These are phyloP conservation scores for Sula dactylatra DNA, from an alignment of 2,113 vertebrate species.

Conservation along the genomic window DNA sequence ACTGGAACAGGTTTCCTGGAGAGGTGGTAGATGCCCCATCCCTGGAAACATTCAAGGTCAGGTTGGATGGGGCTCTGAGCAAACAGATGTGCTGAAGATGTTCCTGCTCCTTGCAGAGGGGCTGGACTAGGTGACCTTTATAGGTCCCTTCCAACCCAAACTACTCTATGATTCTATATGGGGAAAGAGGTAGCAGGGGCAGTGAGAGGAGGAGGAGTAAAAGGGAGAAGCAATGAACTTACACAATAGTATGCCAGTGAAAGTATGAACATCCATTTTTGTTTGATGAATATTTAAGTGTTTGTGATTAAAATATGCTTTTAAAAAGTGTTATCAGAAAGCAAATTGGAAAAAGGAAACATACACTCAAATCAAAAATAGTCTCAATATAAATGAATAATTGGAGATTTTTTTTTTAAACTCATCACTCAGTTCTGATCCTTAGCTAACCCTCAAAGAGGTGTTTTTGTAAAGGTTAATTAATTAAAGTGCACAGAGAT, in stretches of 20 bases:
- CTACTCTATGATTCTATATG: background rate
- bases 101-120: background rate
- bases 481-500: slow-evolving; percentile 51
- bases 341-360: background rate
- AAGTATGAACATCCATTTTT: background rate
- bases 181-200: background rate
- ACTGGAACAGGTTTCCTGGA: background rate
- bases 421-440: slow-evolving; percentile 15
- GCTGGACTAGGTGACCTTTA: background rate
- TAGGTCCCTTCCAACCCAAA: background rate
- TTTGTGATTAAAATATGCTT: slow-evolving; percentile 3
- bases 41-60: background rate
- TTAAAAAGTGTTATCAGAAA: background rate
- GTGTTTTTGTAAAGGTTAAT: slow-evolving; percentile 56
- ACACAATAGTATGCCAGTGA: background rate
- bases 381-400: slow-evolving; percentile 12
- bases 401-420: background rate
- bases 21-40: background rate
- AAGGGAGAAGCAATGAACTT: background rate
- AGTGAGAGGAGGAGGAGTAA: background rate
- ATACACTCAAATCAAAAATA: background rate
- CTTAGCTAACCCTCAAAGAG: slow-evolving; percentile 10
- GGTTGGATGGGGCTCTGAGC: background rate
- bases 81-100: background rate
- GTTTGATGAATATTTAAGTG: background rate